Base-by-base conservation (phyloP, 1,140 invertebrate species). In the Palaemon carinicauda region DNA sequence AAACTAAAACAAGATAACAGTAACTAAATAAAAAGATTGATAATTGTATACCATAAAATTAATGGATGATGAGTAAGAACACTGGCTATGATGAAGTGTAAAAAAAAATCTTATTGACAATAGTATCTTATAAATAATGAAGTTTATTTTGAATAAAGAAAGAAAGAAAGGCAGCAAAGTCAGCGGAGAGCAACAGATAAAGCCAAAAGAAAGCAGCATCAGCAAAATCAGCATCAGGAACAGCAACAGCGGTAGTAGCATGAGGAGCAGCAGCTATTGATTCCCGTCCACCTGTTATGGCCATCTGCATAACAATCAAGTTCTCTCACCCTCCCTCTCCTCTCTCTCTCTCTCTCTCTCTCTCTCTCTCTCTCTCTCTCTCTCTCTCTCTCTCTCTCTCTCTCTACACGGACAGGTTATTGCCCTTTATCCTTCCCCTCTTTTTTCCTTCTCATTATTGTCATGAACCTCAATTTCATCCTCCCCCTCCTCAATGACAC, bases 211-310 rank as follows among this genome's bases (percentile, higher is more conserved):
- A 12, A 75, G 60, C 21, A 74, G 51, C 10, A 65, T 14, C 7
- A 54, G n/a, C 14, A 80, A 21, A 27, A 80, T 29, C 12, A 82
- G 71, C 17, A 33, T 10, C 14, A 82, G 52, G 3, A 53, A 71
- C n/a, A 80, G 31, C 1, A 69, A 54, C 29, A 80, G 56, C 12
- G 24, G 31, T 21, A 50, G 33, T 27, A 80, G 27, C 31, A 51
- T 10, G 27, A 75, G 51, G 73, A 85, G 83, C 74, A 56, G 75
- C 75, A 51, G 60, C 83, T 85, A 85, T 85, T 85, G 83, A 85
- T 85, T 85, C 83, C 60, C 83, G 83, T 85, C 83, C 83, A 85
- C 83, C 83, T 85, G 83, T 85, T 85, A 85, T 85, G 75, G 83
- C 60, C 83, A 85, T 85, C 83, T 85, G 83, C 83, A 85, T 85